Base-by-base conservation (phyloP, 2,888 invertebrate genomes). In the Quadriops clusia region DNA sequence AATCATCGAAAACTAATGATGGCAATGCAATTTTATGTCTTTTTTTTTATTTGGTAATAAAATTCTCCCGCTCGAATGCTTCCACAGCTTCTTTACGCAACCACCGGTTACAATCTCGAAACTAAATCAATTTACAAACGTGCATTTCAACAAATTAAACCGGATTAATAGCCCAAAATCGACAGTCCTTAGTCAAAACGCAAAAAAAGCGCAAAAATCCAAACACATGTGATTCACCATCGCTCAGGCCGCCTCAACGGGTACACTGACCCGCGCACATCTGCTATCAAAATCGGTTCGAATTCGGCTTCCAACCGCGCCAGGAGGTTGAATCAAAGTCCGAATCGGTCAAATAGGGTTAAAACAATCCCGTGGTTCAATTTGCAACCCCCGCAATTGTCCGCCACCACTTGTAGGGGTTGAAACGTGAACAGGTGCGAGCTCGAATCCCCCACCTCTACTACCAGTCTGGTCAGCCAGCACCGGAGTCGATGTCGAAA, bases 371-470 rank as follows among this genome's bases (percentile, higher is more conserved):
- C 9, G 11, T 33, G 25, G 36, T 29, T 22, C n/a, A 25, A 34
- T 17, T 32, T 36, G 33, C 28, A 33, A 33, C 23, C 35, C 29
- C 37, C 29, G 38, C 29, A 39, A 37, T 26, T 22, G 23, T 17
- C n/a, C 28, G 26, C 34, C 34, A 39, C 37, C 49, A 46, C 49
- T 36, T 33, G 34, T 36, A 53, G 49, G 53, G 56, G 51, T 47
- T 44, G 46, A 51, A 53, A 54, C 38, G 48, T 45, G 46, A 56
- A 57, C 58, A 58, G 57, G 57, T 59, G 58, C 50, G 50, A 47
- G 42, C 46, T 39, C 39, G 41, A 39, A 42, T 46, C 46, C 50
- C 46, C 46, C 51, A 37, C 38, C 49, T 43, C 36, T 38, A 34
- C 43, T 36, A 43, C 44, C 42, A 42, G 39, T 41, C 43, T 41